Percentiles rank a stretch among this genome's conserved stretches.
phyloP scores from a whole-genome alignment of 2,797 vertebrate genomes.

The Urosaurus nigricauda region DNA sequence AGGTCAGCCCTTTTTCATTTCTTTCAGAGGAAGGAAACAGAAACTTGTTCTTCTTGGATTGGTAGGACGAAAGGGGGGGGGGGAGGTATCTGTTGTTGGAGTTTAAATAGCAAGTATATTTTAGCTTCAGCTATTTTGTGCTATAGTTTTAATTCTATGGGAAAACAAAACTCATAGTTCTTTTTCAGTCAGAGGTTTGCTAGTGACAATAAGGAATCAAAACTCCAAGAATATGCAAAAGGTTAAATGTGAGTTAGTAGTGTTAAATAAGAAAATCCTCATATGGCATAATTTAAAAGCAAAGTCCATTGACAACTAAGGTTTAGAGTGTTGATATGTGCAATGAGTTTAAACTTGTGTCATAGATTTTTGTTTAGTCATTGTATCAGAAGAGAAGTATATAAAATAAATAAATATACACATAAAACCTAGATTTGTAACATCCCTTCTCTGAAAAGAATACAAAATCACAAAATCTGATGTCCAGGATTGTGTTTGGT shows the following conservation, averaged over 20 bases:
- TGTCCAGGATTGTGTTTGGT: background rate
- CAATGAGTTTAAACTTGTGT: background rate
- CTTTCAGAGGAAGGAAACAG: background rate
- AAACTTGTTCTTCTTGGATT: no score
- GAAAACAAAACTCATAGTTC: background rate
- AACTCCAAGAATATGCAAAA: background rate
- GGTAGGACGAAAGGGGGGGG: no score
- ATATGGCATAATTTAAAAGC: background rate
- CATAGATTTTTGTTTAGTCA: background rate
- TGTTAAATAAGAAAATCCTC: background rate
- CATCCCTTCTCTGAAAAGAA: background rate
- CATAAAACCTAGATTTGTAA: background rate
- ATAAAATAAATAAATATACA: no score
- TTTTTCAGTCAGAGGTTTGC: background rate
- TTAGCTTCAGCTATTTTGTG: background rate
- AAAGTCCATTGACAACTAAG: no score
- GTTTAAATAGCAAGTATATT: background rate
- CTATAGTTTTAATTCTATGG: background rate
- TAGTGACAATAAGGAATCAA: background rate
- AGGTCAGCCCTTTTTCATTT: background rate
- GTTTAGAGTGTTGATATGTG: no score
- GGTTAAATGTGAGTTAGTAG: background rate
- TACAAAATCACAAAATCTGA: background rate
- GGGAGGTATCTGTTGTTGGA: background rate
- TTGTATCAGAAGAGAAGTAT: no score